Evolutionary conservation across 2,888 invertebrate species (phyloP).

Genomic region (Congeria kusceri): DNA sequence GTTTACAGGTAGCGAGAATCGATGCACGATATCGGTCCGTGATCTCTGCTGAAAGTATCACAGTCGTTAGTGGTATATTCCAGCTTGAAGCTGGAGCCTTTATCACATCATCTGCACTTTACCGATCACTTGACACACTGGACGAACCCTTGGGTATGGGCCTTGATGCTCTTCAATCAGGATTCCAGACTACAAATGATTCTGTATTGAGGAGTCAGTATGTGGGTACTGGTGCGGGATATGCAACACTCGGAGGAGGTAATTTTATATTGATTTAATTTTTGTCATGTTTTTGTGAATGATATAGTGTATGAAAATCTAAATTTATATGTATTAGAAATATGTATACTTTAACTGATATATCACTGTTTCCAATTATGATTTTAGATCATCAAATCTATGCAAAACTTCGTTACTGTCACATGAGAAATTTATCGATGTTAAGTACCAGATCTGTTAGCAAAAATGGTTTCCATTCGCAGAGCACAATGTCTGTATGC

Average conservation of each 20-base stretch:
- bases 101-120: constrained; percentile 69
- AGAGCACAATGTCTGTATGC: too few species aligned
- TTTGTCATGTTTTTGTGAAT: too few species aligned
- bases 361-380: too few species aligned
- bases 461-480: too few species aligned
- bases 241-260: constrained; percentile 74
- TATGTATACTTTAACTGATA: too few species aligned
- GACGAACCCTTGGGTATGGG: constrained; percentile 68
- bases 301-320: too few species aligned
- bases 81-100: constrained; percentile 75
- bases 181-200: background rate
- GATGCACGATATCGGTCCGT: constrained; percentile 68
- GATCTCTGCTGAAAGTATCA: constrained; percentile 73
- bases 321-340: too few species aligned
- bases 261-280: constrained; percentile 15
- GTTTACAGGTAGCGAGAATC: constrained; percentile 60
- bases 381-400: too few species aligned
- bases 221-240: constrained; percentile 71
- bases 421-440: too few species aligned
- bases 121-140: constrained; percentile 68
- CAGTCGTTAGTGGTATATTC: constrained; percentile 57
- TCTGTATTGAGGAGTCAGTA: background rate
- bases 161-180: constrained; percentile 14
- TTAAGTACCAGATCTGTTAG: too few species aligned
- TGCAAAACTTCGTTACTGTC: too few species aligned